Base-by-base conservation (phyloP, 2,888 invertebrate species). In the Amiota minor region DNA sequence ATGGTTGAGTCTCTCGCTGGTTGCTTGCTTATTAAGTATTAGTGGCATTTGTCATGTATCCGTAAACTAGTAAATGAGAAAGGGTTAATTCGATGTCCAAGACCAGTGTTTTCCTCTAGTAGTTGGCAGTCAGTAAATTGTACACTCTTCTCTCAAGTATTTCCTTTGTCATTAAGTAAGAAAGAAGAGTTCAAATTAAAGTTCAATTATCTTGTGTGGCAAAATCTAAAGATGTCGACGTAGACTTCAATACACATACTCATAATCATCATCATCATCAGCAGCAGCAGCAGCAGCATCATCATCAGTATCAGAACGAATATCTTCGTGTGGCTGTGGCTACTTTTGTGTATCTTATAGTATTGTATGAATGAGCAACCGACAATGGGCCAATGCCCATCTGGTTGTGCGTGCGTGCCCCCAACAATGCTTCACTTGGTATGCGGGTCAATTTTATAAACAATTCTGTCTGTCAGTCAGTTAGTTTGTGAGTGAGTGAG, bases 391-490 rank as follows among this genome's bases (percentile, higher is more conserved):
- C 35, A 35, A 35, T 35, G 35, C 35, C 35, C 35, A 35, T 35
- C 35, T 35, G 35, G 35, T 35, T 35, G 35, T 35, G 35, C n/a
- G n/a, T 56, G 14, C 9, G 23, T 47, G 47, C 16, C 47, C 16
- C 18, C 65, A 11, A 49, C 47, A 47, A 18, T 18, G 47, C 65
- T 62, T 45, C 16, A 47, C 46, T 65, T 80, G 82, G 80, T 81
- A 83, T 83, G 82, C 83, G 81, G 82, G 82, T 81, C 85, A 83
- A 78, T 79, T 76, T 75, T 80, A 76, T 81, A 78, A 77, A 78
- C 35, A 35, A 75, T 77, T 80, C 76, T 78, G 74, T 76, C 72
- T 47, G 59, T 59, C 59, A 59, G 59, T 35, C 6, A 35, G 35
- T 35, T 3, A 2, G 23, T 23, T 2, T 6, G 35, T 35, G 4